Base-by-base conservation (phyloP, 2,888 invertebrate species). In the Polyploca ridens region DNA sequence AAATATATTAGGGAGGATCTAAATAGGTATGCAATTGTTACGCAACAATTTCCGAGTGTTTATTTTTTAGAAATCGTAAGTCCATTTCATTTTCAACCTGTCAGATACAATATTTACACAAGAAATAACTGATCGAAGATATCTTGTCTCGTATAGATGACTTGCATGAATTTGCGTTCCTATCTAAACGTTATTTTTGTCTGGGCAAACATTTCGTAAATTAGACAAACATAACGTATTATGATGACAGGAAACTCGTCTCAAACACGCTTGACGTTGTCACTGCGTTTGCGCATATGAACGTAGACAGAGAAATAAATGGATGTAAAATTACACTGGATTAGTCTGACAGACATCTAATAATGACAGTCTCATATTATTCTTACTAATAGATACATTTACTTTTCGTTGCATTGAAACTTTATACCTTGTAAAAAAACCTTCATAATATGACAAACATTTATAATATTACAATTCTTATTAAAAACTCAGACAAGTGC, bases 191-290 rank as follows among this genome's bases (percentile, higher is more conserved):
- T 77, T 80, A 8, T 84, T 83, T 84, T 84, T 78, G 67, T 78
- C 81, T 83, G 78, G 81, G 79, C 79, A 85, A 89, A 89, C 87
- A 86, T 80, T 86, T 85, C 76, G 78, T 76, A 84, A 85, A 90
- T 88, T 87, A 88, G 82, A 86, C 83, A 90, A 90, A 89, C 88
- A 54, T 19, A 90, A 76, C 41, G 6, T 75, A 79, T 75, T 60
- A 67, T 57, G 74, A 69, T 70, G 81, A 81, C 83, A 84, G 82
- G 82, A 81, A 80, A 77, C 84, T 75, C 78, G 81, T 83, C 80
- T 85, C 81, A 85, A 77, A 80, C 82, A 79, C 77, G 73, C 78
- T 75, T 83, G 79, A 80, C 74, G 76, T 71, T 73, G 83, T 82
- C 82, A 76, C 71, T 79, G 72, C 72, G 72, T 72, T 63, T 58